Evolutionary conservation across 2,888 invertebrate species (phyloP), one percentile per base, ranked within the genome.

Genomic region (Parthenolecanium corni): DNA sequence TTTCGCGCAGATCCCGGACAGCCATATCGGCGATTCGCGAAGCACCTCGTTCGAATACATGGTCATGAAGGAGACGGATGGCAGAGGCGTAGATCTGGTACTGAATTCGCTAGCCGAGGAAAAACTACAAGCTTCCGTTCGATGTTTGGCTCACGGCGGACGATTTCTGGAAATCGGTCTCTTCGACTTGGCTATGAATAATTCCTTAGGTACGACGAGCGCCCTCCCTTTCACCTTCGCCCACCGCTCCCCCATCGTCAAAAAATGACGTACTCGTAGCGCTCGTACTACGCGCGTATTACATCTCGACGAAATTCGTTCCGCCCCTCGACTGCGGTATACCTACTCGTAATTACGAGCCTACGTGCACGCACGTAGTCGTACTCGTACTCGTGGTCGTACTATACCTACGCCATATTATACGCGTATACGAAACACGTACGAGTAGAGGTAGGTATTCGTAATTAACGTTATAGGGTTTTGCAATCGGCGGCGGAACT

Each of bases 41-140:
- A 86, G 92, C 71, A 79, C 83, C 0, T 82, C 85, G 0, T 97
- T 97, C 73, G 94, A 95, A 73, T 80, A 83, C 67, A 83, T 93
- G 80, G 80, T 97, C 61, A 78, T 85, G 68, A 77, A 77, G 51
- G 80, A 83, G 70, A 95, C 95, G 0, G 78, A 84, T 9, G 94
- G 95, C 12, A 78, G 79, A 68, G 94, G 95, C 38, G 95, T 97
- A 0, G 89, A 97, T 71, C 76, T 94, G 58, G 87, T 96, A 14
- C 75, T 92, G 4, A 97, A 97, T 74, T 93, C 93, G 0, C 75
- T 97, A 46, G 83, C 94, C 0, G 93, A 91, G 70, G 94, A 96
- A 51, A 94, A 95, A 73, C 78, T 95, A 0, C 79, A 81, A 70
- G 86, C 83, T 0, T 83, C 83, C 0, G 72, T 82, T 0, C 75